Conservation (phyloP, 2,113 vertebrate species). For the Megaleporinus macrocephalus region DNA sequence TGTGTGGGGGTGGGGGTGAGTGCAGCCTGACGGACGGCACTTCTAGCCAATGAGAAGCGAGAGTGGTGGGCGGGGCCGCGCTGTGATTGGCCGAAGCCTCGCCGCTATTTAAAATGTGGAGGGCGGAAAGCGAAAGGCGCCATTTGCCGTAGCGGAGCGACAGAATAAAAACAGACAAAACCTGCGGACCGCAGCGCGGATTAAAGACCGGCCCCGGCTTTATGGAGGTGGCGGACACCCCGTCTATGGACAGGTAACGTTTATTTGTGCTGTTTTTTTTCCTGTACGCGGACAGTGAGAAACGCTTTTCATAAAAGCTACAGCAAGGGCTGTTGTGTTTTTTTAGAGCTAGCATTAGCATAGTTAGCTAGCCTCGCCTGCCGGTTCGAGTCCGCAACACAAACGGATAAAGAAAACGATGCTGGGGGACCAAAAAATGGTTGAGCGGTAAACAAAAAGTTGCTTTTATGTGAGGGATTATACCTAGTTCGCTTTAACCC, state of each 20-base stretch:
- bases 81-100: constrained; percentile 36
- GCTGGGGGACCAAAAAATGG: not conserved
- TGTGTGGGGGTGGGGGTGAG: not conserved
- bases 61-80: not conserved
- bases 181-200: constrained; percentile 22
- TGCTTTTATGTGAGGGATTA: not conserved
- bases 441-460: accelerated
- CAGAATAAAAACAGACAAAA: constrained; percentile 27
- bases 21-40: not conserved
- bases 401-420: not conserved
- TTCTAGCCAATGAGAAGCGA: constrained; percentile 52
- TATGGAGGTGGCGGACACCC: constrained; percentile 77
- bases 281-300: too few relatives aligned
- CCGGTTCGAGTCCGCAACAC: not conserved
- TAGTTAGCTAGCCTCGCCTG: not conserved
- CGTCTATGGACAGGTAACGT: constrained; percentile 75
- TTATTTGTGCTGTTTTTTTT: too few relatives aligned
- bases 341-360: not conserved
- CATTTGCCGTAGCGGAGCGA: constrained; percentile 66
- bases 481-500: too few relatives aligned
- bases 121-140: constrained; percentile 73
- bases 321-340: not conserved
- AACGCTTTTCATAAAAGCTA: not conserved
- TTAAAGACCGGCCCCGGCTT: constrained; percentile 54
- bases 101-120: constrained; percentile 65